Base-by-base conservation (phyloP, 2,888 invertebrate genomes). In the Lymantria dispar region DNA sequence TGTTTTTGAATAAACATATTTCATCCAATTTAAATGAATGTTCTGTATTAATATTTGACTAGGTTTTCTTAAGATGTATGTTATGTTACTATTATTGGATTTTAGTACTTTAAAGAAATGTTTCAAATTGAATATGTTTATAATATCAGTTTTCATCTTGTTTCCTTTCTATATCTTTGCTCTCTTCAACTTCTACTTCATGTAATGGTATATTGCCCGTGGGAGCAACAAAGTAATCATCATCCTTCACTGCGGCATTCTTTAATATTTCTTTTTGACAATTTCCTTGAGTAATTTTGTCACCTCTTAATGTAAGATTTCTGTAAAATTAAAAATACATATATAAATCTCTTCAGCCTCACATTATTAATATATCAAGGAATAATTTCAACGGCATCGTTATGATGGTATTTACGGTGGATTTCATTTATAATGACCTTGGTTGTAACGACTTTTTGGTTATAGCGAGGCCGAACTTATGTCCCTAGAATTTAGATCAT, bases 191-290 rank as follows among this genome's bases (percentile, higher is more conserved):
- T 60, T 81, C 74, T 43, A 88, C 70, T 78, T 90, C 89, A 74
- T 94, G 93, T 52, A 96, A 74, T 0, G 96, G 95, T 68, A 96
- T 95, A 78, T 97, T 96, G 64, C 98, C 97, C 12, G 95, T 95
- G 8, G 98, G 98, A 31, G 96, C 96, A 11, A 98, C 95, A 91
- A 97, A 98, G 80, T 98, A 98, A 68, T 97, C 97, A 79, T 98
- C 98, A 74, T 97, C 96, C 11, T 92, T 92, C 47, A 95, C 62
- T 37, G 89, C 72, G 0, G 98, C 96, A 92, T 97, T 97, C 56
- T 86, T 92, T 50, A 98, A 78, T 55, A 98, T 92, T 47, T 94
- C 93, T 29, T 93, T 89, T 48, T 94, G 92, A 68, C 93, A 94
- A 70, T 94, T 93, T 14, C 94, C 95, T 67, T 95, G 95, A 0